Conservation (phyloP, 2,797 vertebrate genomes). For the Poliocrania exsul region DNA sequence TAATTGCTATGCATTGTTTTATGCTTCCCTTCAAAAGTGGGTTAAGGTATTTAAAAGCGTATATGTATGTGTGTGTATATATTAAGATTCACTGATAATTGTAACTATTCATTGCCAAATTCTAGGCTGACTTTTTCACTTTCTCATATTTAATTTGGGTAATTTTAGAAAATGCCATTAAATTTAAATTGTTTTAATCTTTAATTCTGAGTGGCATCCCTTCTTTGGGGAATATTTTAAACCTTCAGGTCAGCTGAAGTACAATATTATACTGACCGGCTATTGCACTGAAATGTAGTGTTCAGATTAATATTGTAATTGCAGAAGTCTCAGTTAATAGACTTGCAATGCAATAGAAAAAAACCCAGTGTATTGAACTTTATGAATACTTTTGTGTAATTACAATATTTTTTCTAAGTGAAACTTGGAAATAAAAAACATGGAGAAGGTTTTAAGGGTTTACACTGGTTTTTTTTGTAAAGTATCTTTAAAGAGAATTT, state of each 20-base stretch:
- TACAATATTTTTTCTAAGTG: neutral
- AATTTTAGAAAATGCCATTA: neutral
- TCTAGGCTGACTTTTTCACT: neutral
- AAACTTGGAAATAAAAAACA: neutral
- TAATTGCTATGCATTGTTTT: neutral
- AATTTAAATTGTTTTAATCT: neutral
- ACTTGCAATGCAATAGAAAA: neutral
- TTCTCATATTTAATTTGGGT: neutral
- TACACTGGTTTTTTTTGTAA: no score
- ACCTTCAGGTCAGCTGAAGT: neutral
- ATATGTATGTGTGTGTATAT: neutral
- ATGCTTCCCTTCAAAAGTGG: neutral
- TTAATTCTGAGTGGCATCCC: neutral
- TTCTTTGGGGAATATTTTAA: neutral
- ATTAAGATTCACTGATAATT: neutral
- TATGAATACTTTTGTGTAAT: neutral
- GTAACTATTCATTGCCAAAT: neutral
- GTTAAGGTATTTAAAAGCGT: neutral
- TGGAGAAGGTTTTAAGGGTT: neutral
- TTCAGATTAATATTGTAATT: neutral
- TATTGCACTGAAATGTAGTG: neutral
- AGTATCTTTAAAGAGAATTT: neutral
- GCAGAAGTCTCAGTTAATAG: neutral
- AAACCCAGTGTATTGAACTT: rapidly evolving
- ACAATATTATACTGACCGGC: neutral